Conservation (phyloP, 2,888 invertebrate genomes). For the Drosophila paracracens region DNA sequence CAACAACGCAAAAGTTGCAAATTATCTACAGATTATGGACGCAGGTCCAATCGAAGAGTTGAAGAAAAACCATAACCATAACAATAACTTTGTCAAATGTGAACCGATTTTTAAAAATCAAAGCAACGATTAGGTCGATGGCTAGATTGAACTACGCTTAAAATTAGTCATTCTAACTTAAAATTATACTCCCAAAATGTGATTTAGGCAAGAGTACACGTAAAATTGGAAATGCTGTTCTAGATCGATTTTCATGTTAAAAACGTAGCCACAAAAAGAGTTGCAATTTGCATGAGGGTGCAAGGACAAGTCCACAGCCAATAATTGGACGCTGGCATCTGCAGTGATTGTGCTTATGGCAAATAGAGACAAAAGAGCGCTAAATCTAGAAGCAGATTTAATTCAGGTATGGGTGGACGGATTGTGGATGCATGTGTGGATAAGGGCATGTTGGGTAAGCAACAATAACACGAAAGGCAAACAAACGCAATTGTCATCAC, state of each 20-base stretch:
- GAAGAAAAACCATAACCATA: not conserved
- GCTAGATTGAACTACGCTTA: too few relatives aligned
- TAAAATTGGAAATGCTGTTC: too few relatives aligned
- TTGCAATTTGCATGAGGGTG: not conserved
- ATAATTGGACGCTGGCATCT: constrained; percentile 73
- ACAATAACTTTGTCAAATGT: not conserved
- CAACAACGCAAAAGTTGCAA: not conserved
- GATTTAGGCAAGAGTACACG: not conserved
- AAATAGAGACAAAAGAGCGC: constrained; percentile 2
- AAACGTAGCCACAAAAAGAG: not conserved
- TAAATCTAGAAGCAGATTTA: constrained; percentile 12
- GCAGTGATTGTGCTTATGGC: constrained; percentile 8
- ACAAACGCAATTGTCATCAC: constrained; percentile 78
- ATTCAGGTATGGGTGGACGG: constrained; percentile 23
- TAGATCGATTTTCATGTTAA: not conserved
- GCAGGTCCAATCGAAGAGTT: not conserved
- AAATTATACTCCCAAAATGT: not conserved
- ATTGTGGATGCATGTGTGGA: constrained; percentile 41
- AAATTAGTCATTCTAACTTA: not conserved
- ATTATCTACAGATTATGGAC: not conserved
- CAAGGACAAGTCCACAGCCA: constrained; percentile 49
- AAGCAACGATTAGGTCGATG: not conserved
- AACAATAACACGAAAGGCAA: constrained; percentile 57
- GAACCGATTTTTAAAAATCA: not conserved
- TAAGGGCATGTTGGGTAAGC: constrained; percentile 71